phyloP scores from a whole-genome alignment of 2,797 vertebrate species.

The Aselliscus stoliczkanus region DNA sequence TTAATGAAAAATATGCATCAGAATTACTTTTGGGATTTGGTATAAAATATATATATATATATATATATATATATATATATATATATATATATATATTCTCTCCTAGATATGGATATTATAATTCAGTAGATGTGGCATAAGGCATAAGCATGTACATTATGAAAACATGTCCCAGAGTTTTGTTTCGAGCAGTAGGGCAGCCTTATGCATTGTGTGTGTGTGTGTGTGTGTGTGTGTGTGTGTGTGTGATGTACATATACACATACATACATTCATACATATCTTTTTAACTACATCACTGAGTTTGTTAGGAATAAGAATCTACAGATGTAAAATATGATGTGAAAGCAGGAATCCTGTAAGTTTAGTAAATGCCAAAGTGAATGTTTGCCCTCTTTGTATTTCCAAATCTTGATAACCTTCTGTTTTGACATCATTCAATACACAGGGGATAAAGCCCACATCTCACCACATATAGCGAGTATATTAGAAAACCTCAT shows the following conservation, averaged over 20 bases:
- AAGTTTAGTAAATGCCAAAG: not conserved
- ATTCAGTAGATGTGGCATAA: not conserved
- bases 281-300: not conserved
- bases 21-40: not conserved
- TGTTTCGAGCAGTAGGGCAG: not conserved
- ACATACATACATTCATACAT: not conserved
- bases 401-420: not conserved
- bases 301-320: not conserved
- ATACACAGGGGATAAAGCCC: not conserved
- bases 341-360: not conserved
- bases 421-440: not conserved
- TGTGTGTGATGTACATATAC: not conserved
- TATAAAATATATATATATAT: not conserved
- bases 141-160: not conserved
- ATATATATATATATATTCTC: not conserved
- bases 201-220: too few relatives aligned
- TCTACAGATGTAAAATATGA: not conserved
- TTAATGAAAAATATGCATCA: not conserved
- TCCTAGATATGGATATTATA: not conserved
- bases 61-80: too few relatives aligned
- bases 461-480: not conserved
- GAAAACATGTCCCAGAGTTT: not conserved
- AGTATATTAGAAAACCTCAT: not conserved
- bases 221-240: too few relatives aligned
- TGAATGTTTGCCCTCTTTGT: not conserved